Conservation (phyloP, 1,140 invertebrate species). For the Zophobas atratus region DNA sequence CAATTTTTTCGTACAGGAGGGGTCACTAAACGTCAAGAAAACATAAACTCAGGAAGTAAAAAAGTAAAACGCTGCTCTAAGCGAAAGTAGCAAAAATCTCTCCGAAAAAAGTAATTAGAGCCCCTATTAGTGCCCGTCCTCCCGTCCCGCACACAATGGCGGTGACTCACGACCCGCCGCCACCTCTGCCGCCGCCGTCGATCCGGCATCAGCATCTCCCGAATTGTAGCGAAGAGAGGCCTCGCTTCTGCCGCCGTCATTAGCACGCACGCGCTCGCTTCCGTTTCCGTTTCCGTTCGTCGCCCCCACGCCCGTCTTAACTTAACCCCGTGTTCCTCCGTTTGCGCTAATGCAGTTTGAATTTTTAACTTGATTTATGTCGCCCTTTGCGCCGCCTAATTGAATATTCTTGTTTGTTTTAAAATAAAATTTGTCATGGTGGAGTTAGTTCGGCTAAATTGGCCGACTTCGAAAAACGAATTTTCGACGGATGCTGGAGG, state of each 20-base stretch:
- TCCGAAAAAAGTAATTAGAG: no score
- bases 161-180: no score
- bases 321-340: slow-evolving; percentile 45
- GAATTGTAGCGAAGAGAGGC: slow-evolving; percentile 46
- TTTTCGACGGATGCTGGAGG: slow-evolving; percentile 35
- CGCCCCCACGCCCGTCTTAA: slow-evolving; percentile 55
- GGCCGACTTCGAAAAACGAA: slow-evolving; percentile 22
- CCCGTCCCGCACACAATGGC: no score
- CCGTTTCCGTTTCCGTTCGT: slow-evolving; percentile 66
- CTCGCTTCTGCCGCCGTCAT: slow-evolving; percentile 61
- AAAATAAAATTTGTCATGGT: slow-evolving; percentile 51
- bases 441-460: slow-evolving; percentile 37
- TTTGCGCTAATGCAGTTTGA: slow-evolving; percentile 61
- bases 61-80: no score
- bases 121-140: no score
- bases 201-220: background rate
- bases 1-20: no score
- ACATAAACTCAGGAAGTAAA: no score
- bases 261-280: slow-evolving; percentile 67
- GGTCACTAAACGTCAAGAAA: no score
- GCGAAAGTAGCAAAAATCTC: no score
- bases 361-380: slow-evolving; percentile 66
- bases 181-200: no score
- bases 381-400: slow-evolving; percentile 57
- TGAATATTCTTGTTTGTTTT: slow-evolving; percentile 62